Percentiles rank a stretch among this genome's conserved stretches.
These are phyloP conservation scores for Trogon melanurus DNA, from an alignment of 2,113 vertebrate genomes.

Conservation along the genomic window DNA sequence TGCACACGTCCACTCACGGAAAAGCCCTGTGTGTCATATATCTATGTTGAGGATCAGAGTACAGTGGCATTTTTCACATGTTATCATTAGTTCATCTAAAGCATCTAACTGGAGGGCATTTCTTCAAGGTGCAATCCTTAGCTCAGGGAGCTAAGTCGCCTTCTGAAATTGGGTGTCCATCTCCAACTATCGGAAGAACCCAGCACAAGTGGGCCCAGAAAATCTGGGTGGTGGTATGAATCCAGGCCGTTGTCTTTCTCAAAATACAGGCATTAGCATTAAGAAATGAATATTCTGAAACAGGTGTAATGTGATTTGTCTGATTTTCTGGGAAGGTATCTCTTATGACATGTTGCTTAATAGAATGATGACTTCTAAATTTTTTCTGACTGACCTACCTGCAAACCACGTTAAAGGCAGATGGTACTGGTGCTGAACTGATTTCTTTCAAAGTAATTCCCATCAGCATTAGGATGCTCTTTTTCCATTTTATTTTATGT, in stretches of 20 bases:
- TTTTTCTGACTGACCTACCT: neutral
- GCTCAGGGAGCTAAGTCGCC: neutral
- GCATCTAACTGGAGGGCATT: neutral
- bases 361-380: neutral
- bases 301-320: neutral
- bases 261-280: neutral
- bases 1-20: neutral
- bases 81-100: neutral
- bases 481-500: neutral
- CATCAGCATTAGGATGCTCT: neutral
- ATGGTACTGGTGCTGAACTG: neutral
- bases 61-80: neutral
- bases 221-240: neutral
- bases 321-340: neutral
- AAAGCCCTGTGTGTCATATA: accelerated
- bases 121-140: neutral
- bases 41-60: neutral
- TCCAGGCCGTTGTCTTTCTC: neutral
- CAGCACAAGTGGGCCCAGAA: neutral
- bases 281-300: neutral
- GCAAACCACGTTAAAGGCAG: neutral
- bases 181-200: neutral
- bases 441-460: neutral
- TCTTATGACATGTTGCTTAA: no score
- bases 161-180: neutral